phyloP scores from a whole-genome alignment of 2,888 invertebrate genomes.

The Tillus elongatus region DNA sequence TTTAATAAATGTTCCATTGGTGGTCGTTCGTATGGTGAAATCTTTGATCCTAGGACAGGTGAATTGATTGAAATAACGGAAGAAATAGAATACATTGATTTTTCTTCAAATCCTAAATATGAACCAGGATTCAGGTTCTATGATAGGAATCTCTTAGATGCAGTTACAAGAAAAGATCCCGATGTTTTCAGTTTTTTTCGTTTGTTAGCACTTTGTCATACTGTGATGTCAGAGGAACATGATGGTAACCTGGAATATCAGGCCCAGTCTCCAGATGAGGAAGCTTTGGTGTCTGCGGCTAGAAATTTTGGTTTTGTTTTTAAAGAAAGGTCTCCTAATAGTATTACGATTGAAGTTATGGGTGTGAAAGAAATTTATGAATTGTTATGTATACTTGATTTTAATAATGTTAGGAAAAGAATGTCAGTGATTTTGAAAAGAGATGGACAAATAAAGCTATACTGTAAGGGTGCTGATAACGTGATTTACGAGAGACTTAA shows the following conservation, averaged over 20 bases:
- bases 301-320: constrained; percentile 99
- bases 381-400: constrained; percentile 94
- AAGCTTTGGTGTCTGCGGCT: constrained; percentile 94
- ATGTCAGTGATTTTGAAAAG: constrained; percentile 93
- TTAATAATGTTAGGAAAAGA: constrained; percentile 96
- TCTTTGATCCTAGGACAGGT: constrained; percentile 77
- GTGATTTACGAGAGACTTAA: constrained; percentile 91
- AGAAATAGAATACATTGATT: constrained; percentile 74
- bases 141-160: constrained; percentile 75
- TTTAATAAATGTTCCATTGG: constrained; percentile 98
- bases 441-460: constrained; percentile 75
- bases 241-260: constrained; percentile 75
- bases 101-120: constrained; percentile 88
- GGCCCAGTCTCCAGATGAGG: constrained; percentile 98
- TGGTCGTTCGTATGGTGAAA: constrained; percentile 85
- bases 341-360: constrained; percentile 85
- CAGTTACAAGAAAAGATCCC: constrained; percentile 64
- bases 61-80: constrained; percentile 80
- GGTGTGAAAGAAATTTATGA: constrained; percentile 82
- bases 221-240: constrained; percentile 94
- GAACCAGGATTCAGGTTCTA: constrained; percentile 92
- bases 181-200: constrained; percentile 78
- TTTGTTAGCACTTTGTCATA: constrained; percentile 91
- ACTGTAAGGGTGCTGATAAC: constrained; percentile 98
- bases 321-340: constrained; percentile 83